phyloP scores from a whole-genome alignment of 2,113 vertebrate genomes.

The Copsychus sechellarum region DNA sequence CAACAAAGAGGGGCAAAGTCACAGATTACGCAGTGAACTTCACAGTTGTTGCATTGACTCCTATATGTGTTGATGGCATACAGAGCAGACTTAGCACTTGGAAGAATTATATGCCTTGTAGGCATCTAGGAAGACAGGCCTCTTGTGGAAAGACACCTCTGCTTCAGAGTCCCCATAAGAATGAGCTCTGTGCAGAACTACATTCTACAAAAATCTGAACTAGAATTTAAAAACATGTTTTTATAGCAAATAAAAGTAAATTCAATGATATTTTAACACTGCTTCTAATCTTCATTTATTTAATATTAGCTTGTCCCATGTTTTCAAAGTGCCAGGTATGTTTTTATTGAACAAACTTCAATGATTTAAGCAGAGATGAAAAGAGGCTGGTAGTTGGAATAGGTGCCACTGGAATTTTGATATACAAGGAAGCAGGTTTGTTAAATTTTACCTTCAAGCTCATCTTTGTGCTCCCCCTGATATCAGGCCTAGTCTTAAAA shows the following conservation, averaged over 20 bases:
- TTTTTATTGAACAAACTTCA: background rate
- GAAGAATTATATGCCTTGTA: background rate
- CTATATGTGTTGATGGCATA: background rate
- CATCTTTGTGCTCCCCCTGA: background rate
- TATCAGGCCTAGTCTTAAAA: background rate
- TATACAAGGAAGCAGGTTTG: background rate
- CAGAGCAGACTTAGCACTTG: background rate
- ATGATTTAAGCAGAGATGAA: background rate
- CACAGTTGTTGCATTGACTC: background rate
- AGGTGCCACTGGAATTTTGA: background rate
- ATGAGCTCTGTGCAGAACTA: background rate
- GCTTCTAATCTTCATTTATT: background rate
- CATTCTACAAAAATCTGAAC: background rate
- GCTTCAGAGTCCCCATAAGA: background rate
- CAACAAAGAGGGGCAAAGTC: background rate
- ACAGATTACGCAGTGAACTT: background rate
- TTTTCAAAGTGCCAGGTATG: background rate
- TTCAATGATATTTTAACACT: background rate
- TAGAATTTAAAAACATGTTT: background rate
- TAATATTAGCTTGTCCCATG: background rate
- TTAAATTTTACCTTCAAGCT: background rate
- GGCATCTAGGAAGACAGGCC: background rate
- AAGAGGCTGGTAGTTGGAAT: background rate
- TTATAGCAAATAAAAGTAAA: background rate
- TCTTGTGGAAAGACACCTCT: background rate